Percentiles rank a stretch among this genome's conserved stretches.
phyloP scores from a whole-genome alignment of 2,888 invertebrate species.

The Drosophila nr. perissopoda region DNA sequence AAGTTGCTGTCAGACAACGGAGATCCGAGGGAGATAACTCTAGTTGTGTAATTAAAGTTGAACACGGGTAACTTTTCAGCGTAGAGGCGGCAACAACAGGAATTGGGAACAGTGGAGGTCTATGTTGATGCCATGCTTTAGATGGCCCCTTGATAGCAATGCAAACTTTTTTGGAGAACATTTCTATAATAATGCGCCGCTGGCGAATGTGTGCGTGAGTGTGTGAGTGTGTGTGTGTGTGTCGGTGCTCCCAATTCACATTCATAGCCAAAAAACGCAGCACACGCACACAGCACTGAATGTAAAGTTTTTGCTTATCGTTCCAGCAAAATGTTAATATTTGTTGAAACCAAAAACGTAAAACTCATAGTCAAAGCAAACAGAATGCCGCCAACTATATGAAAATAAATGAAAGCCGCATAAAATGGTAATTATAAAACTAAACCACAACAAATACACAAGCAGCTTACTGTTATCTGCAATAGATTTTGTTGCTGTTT shows the following conservation, averaged over 20 bases:
- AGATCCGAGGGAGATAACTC: slow-evolving; percentile 16
- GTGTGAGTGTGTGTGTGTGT: background rate
- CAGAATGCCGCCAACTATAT: slow-evolving; percentile 36
- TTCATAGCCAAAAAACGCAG: slow-evolving; percentile 64
- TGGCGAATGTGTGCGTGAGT: slow-evolving; percentile 22
- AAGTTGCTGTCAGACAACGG: slow-evolving; percentile 37
- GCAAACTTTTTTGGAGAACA: slow-evolving; percentile 71
- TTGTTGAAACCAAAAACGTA: slow-evolving; percentile 66
- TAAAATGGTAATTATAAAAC: slow-evolving; percentile 78
- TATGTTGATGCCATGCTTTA: slow-evolving; percentile 56
- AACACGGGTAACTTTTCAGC: slow-evolving; percentile 72
- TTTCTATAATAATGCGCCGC: slow-evolving; percentile 76
- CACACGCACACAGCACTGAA: slow-evolving; percentile 46
- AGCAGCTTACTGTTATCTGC: slow-evolving; percentile 52
- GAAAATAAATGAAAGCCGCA: slow-evolving; percentile 70
- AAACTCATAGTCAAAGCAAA: slow-evolving; percentile 22
- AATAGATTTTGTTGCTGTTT: slow-evolving; percentile 69
- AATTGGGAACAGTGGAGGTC: slow-evolving; percentile 30
- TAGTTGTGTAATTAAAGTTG: slow-evolving; percentile 77
- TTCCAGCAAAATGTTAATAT: slow-evolving; percentile 78
- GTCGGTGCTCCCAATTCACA: slow-evolving; percentile 49
- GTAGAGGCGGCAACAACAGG: slow-evolving; percentile 33
- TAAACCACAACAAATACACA: slow-evolving; percentile 55
- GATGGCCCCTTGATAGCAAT: slow-evolving; percentile 68
- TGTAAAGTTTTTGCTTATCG: slow-evolving; percentile 74